Base-by-base conservation (phyloP, 1,140 invertebrate genomes). In the Atta texana region DNA sequence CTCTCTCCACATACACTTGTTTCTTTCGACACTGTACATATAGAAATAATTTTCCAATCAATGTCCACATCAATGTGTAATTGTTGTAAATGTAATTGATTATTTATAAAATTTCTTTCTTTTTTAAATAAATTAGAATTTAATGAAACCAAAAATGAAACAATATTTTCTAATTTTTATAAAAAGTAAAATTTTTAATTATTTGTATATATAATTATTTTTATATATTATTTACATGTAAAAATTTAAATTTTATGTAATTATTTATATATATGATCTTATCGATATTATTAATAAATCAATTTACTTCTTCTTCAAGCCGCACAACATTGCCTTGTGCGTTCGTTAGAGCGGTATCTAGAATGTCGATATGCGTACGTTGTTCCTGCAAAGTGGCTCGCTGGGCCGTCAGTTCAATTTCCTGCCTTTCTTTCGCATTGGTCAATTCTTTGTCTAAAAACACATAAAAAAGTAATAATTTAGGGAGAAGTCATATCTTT, bases 311-410 rank as follows among this genome's bases (percentile, higher is more conserved):
- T 95, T 98, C 98, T 95, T 99, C 98, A 10, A 99, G 96, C 63
- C 97, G 96, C 28, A 98, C 97, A 64, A 99, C 98, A 94, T 98
- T 98, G 72, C 97, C 96, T 95, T 99, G 98, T 21, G 98, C 98
- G 95, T 98, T 98, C 24, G 97, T 98, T 39, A 99, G 95, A 61
- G 98, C 98, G 34, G 97, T 98, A 93, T 99, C 98, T 49, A 99
- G 96, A 90, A 99, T 98, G 92, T 98, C 98, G 92, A 99, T 99
- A 94, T 99, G 98, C 21, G 97, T 98, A 86, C 98, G 96, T 94
- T 99, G 98, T 93, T 99, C 98, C 92, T 98, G 97, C 61, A 99
- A 94, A 24, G 98, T 99, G 28, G 97, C 98, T 91, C 97, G 95
- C 94, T 99, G 98, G 0, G 98, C 98, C 39, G 97, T 97, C 86